Base-by-base conservation (phyloP, 2,888 invertebrate species). In the Catocala sponsa region DNA sequence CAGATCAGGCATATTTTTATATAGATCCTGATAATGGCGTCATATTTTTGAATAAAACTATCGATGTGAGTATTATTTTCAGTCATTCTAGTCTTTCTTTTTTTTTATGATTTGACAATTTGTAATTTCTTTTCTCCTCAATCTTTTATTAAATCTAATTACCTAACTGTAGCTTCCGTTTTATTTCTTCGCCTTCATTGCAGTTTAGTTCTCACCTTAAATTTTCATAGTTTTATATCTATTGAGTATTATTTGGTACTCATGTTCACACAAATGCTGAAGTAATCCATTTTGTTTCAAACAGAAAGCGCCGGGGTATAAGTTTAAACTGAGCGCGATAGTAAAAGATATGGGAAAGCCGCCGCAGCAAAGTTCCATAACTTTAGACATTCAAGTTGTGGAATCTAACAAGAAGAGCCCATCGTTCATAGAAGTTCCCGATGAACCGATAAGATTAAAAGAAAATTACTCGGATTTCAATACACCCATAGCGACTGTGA, bases 371-470 rank as follows among this genome's bases (percentile, higher is more conserved):
- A 96, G 96, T 70, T 95, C 96, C 56, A 98, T 97, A 68, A 97
- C 97, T 83, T 95, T 99, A 68, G 96, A 97, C 75, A 97, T 99
- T 72, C 96, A 96, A 70, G 97, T 99, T 35, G 97, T 98, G 6
- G 97, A 97, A 82, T 97, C 97, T n/a, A 97, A 97, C 87, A 98
- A 97, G 93, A 98, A 97, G 89, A 97, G 97, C 71, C 98, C 98
- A 42, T 95, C 95, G 51, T 98, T 98, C 82, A 95, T 95, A 55
- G 93, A 95, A 71, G 94, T 95, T 68, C 95, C 95, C n/a, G 82
- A 90, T 63, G 94, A 95, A 59, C 95, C 96, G 67, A 96, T 97
- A 65, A 94, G 94, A 74, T 94, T 98, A 58, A 95, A 95, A 80
- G 98, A 98, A 91, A 97, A 97, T 89, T 96, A 96, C 76, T 95